Evolutionary conservation across 2,113 vertebrate genomes (phyloP), one percentile per base, ranked within the genome.

Genomic region (Seriola dumerili): DNA sequence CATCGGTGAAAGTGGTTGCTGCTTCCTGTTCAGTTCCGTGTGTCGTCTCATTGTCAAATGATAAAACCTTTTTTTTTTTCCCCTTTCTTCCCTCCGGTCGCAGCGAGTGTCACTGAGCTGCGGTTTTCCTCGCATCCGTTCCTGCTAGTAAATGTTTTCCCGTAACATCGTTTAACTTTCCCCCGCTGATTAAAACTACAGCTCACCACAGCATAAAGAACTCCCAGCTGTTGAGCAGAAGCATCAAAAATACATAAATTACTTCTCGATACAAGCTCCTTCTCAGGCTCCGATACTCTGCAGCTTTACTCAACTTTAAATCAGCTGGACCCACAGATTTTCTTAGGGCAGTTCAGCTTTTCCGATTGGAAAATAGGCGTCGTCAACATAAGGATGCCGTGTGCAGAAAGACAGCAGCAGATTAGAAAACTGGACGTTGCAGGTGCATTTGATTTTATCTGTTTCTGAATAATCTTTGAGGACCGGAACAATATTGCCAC

Each of bases 111-210:
- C 58, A 29, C 23, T 55, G 70, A 1, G 1, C 5, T 64, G 70
- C 36, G 66, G 40, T 85, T 81, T 83, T 61, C 68, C 38, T 84
- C 63, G 44, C 68, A 32, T 71, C 66, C 36, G 23, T 76, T 59
- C 72, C 79, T 73, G 61, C 23, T 70, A 81, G 68, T 80, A 75
- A 80, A 16, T 82, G 46, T 65, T 85, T 50, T 66, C 44, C 69
- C 19, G 17, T 82, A 67, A 81, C 73, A 78, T 76, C 69, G 36
- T 71, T 76, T 66, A 50, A 59, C 38, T 72, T 46, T 85, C 62
- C 61, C 38, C 72, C 75, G 11, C 48, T 42, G 70, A 5, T 25
- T 23, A 59, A 76, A 76, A 52, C 59, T 80, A 38, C 61, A 77
- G 29, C 72, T 29, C 58, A 46, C 74, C 54, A 40, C 74, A 83